Evolutionary conservation across 2,113 vertebrate genomes (phyloP), one percentile per base, ranked within the genome.

Genomic region (Eurypyga helias): DNA sequence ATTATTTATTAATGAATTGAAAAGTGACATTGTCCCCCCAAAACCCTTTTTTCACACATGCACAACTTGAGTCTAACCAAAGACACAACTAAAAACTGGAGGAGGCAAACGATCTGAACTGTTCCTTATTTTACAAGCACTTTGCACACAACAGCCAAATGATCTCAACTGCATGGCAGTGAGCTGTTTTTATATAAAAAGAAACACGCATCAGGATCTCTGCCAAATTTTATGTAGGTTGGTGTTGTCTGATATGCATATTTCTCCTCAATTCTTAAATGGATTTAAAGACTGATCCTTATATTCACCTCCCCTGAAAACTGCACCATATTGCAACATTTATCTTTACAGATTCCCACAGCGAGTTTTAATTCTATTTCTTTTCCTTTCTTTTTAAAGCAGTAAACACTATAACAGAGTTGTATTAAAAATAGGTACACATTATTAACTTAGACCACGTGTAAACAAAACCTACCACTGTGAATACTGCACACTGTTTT

Each of bases 391-490:
- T 82, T 97, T 95, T 84, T 82, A 69, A 84, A 91, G 72, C 46
- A 94, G 45, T 69, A 79, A 82, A 76, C 48, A 60, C 31, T 83
- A 54, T 19, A 69, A 17, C 61, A 90, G 13, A 67, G 10, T 29
- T 90, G 49, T 55, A 90, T 93, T 93, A 89, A 96, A 96, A 92
- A 73, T 17, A 93, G 29, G 89, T 72, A 82, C 3, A 85, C 38
- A 38, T 17, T 83, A 83, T 81, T 65, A 89, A 38, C 21, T 80
- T 82, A 89, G 58, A 86, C 17, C 36, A 62, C 14, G 9, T 69
- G 29, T 79, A 96, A 95, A 96, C 33, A 94, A 83, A 70, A 91
- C 43, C 52, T 86, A 77, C 19, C 23, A 62, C 28, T 46, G n/a
- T 45, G 36, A 71, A 58, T 57, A 72, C 25, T 70, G 62, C 45